Evolutionary conservation across 2,113 vertebrate species (phyloP), one percentile per base, ranked within the genome.

Genomic region (Oryzias javanicus): DNA sequence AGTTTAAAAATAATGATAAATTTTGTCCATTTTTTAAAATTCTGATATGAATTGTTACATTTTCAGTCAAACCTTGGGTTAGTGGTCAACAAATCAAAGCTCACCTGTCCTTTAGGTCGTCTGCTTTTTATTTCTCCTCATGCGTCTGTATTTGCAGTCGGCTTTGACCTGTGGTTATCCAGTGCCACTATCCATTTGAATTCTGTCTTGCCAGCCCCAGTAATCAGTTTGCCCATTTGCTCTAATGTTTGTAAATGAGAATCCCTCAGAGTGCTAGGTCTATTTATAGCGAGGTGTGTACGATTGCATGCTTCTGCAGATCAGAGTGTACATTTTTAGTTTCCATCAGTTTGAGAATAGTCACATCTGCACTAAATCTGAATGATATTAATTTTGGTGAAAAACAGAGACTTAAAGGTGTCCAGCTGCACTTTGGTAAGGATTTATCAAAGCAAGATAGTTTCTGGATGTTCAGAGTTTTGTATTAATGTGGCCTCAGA

Each of bases 161-260:
- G 24, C 62, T 49, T 48, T 52, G 49, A 59, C 56, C 68, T 76
- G 46, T 52, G 64, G 60, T 80, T 66, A 62, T 67, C 55, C 54
- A 48, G 25, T 54, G 75, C 13, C 56, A 29, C 72, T 68, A 51
- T 64, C 70, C 63, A 67, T 85, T 76, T 79, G 64, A 78, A 78
- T 78, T 73, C 55, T 55, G 54, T 64, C 64, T 47, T 20, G 19
- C 67, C 54, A 40, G 44, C 65, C 70, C 47, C 13, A 63, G 64
- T 86, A 88, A 89, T 91, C 83, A 70, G 70, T 74, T 90, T 88
- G 88, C 83, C 88, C 79, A 88, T 91, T 90, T 82, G 76, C 72
- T 22, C 83, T 91, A 86, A 90, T 90, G 83, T 88, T 89, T 82
- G 76, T 88, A 80, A 89, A 86, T 61, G 67, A 83, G 71, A 65